phyloP scores from a whole-genome alignment of 2,888 invertebrate genomes.

The Pinctada fucata region DNA sequence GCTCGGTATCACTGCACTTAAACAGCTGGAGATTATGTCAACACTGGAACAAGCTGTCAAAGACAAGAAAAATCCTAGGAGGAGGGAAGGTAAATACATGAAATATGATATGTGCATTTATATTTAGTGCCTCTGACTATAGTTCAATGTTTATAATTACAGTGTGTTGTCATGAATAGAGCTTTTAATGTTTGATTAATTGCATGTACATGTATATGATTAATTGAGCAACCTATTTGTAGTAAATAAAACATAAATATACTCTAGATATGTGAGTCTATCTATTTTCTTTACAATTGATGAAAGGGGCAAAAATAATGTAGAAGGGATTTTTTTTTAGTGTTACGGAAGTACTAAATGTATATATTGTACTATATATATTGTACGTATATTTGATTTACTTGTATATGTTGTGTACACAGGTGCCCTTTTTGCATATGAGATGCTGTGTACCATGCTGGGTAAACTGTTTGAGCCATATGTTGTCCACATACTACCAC shows the following conservation, averaged over 20 bases:
- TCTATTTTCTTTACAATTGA: no score
- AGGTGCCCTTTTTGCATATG: constrained; percentile 97
- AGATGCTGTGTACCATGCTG: constrained; percentile 95
- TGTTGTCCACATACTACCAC: constrained; percentile 96
- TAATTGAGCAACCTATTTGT: no score
- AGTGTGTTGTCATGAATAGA: not conserved
- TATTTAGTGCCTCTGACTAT: not conserved
- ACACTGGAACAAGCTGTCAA: constrained; percentile 94
- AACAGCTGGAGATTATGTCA: constrained; percentile 96
- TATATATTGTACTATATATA: no score
- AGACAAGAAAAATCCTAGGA: constrained; percentile 96
- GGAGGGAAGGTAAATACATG: constrained; percentile 86
- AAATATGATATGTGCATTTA: not conserved
- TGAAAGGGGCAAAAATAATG: no score
- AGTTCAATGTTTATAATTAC: not conserved
- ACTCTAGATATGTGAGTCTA: no score
- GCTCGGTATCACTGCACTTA: constrained; percentile 94
- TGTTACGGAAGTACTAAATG: no score
- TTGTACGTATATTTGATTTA: no score
- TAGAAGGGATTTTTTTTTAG: no score
- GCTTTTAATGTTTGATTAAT: not conserved
- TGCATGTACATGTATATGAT: not conserved
- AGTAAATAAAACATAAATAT: no score
- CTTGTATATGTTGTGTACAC: constrained; percentile 40
- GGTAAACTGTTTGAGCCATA: constrained; percentile 99